Conservation (phyloP, 1,140 invertebrate genomes). For the Drosophila pseudoananassae region DNA sequence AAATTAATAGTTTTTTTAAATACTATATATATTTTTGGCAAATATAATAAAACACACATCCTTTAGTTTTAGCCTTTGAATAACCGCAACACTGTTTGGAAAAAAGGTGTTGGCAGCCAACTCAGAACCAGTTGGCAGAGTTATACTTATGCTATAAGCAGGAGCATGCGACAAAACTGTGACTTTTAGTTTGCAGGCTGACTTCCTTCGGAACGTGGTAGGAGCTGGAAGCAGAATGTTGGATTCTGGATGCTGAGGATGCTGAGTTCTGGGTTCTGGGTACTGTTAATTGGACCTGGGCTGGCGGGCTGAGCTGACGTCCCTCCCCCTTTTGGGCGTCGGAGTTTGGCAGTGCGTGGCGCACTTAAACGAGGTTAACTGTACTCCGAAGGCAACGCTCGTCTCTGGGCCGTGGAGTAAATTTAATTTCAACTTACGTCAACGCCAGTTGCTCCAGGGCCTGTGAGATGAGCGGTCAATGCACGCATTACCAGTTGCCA, state of each 20-base stretch:
- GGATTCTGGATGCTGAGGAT: slow-evolving; percentile 10
- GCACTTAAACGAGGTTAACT: slow-evolving; percentile 79
- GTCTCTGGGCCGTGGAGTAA: slow-evolving; percentile 50
- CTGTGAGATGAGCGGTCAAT: slow-evolving; percentile 68
- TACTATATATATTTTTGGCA: neutral
- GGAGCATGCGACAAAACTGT: slow-evolving; percentile 77
- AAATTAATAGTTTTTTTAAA: neutral
- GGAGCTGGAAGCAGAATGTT: slow-evolving; percentile 26
- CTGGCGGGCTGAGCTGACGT: slow-evolving; percentile 22
- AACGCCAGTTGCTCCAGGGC: slow-evolving; percentile 50
- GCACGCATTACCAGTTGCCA: slow-evolving; percentile 74
- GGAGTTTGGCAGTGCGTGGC: slow-evolving; percentile 61
- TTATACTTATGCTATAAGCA: slow-evolving; percentile 68
- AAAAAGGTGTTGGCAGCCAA: slow-evolving; percentile 45
- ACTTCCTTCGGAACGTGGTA: slow-evolving; percentile 69
- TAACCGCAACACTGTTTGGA: slow-evolving; percentile 8
- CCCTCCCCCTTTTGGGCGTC: slow-evolving; percentile 15
- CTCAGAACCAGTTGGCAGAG: slow-evolving; percentile 66
- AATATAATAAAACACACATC: neutral
- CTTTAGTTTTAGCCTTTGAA: neutral
- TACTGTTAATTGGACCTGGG: slow-evolving; percentile 76
- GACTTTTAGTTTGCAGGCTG: slow-evolving; percentile 32
- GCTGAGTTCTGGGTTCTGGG: slow-evolving; percentile 46
- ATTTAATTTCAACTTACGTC: slow-evolving; percentile 77
- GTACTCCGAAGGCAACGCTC: slow-evolving; percentile 64